Conservation (phyloP, 2,888 invertebrate genomes). For the Diarsia brunnea region DNA sequence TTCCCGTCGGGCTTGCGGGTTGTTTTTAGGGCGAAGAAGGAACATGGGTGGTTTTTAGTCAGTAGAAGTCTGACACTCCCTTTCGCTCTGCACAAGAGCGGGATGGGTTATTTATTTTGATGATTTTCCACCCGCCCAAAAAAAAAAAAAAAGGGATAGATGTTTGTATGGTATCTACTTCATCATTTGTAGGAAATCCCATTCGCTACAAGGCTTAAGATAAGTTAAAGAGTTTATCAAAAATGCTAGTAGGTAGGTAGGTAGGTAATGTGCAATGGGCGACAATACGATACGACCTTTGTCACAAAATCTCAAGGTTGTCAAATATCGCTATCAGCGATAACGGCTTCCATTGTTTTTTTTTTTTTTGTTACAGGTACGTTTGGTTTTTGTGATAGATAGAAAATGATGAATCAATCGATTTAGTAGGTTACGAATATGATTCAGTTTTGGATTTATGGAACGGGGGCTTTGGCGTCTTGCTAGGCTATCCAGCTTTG, state of each 20-base stretch:
- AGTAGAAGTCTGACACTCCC: too few species aligned
- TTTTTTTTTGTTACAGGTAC: not conserved
- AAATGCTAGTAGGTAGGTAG: not conserved
- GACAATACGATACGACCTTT: conserved; percentile 4
- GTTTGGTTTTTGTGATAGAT: not conserved
- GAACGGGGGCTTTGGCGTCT: too few species aligned
- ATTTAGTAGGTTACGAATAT: not conserved
- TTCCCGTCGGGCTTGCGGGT: too few species aligned
- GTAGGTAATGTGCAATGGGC: conserved; percentile 6
- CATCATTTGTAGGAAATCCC: not conserved
- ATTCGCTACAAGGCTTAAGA: not conserved
- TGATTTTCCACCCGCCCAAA: too few species aligned
- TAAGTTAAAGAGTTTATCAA: not conserved
- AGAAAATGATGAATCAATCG: not conserved
- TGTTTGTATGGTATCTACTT: not conserved
- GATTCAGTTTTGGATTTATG: not conserved
- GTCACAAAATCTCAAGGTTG: conserved; percentile 27
- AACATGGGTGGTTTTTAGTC: too few species aligned
- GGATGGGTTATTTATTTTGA: too few species aligned
- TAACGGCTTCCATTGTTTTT: conserved; percentile 3
- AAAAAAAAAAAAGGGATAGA: too few species aligned
- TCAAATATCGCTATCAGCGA: conserved; percentile 28
- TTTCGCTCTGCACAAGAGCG: too few species aligned
- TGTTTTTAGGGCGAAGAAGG: too few species aligned
- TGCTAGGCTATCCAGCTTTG: too few species aligned